Base-by-base conservation (phyloP, 2,888 invertebrate genomes). In the Andricus curvator region DNA sequence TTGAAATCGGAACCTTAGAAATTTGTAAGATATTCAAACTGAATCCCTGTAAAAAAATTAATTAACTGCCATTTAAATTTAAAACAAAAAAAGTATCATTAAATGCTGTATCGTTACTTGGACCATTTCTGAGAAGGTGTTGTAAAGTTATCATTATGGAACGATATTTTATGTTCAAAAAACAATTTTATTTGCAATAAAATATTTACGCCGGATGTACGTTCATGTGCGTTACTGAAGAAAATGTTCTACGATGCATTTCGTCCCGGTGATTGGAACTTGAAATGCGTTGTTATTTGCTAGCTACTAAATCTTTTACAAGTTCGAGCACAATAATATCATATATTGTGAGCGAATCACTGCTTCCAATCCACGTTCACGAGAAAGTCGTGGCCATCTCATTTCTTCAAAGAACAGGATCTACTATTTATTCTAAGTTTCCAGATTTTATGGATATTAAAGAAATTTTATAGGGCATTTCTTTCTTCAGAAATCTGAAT, bases 281-380 rank as follows among this genome's bases (percentile, higher is more conserved):
- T 20, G 33, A 66, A 66, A 66, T 20, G 33, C 13, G 8, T 37
- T 37, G 41, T 41, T 41, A 41, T 13, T 41, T 41, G 3, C 13
- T 41, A 20, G 65, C 33, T 33, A 66, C 33, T 66, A 66, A 33
- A 66, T 66, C 33, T 66, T 66, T 66, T 66, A 66, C 65, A 66
- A 25, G 15, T 13, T 66, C 65, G 33, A 33, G 33, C 33, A 37
- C 1, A 1, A 66, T 66, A 66, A 66, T 66, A 66, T 33, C 65
- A 33, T 66, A 33, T 66, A 66, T 37, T 20, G 65, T 20, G 20
- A 66, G 20, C 17, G 37, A 66, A 33, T 33, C 65, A 66, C 65
- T 56, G 33, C 65, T 66, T 33, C 33, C 33, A 33, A 33, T 9
- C 29, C 15, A 17, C 20, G 17, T 37, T 66, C 20, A 17, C 37